Conservation (phyloP, 2,797 vertebrate species). For the Gymnodraco acuticeps region DNA sequence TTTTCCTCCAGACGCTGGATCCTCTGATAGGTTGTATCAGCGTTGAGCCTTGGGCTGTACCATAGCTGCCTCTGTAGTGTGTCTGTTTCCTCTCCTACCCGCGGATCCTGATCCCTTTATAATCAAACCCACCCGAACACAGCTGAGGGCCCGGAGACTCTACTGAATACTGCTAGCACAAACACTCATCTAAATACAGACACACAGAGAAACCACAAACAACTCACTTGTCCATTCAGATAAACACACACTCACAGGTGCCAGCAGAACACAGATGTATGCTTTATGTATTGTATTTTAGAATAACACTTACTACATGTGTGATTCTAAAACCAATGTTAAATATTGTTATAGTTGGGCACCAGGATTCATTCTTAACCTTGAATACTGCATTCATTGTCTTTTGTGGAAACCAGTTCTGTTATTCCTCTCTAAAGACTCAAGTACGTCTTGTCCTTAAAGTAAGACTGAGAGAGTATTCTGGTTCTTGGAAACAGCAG, state of each 20-base stretch:
- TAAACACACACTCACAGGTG: background rate
- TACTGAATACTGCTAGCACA: background rate
- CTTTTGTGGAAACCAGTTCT: background rate
- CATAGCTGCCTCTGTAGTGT: constrained; percentile 53
- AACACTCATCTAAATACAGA: background rate
- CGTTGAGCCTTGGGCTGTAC: constrained; percentile 50
- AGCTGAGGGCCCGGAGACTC: constrained; percentile 40
- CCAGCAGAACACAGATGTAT: background rate
- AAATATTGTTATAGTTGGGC: background rate
- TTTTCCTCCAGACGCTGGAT: constrained; percentile 34
- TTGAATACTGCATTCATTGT: background rate
- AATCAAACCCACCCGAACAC: constrained; percentile 63
- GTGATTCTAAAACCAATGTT: background rate
- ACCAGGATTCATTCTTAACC: background rate
- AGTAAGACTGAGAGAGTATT: background rate
- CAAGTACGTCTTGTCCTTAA: background rate
- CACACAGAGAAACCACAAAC: background rate
- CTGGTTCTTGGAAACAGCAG: background rate
- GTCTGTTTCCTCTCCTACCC: constrained; percentile 54
- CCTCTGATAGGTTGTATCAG: constrained; percentile 54
- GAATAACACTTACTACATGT: background rate
- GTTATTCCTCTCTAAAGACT: background rate
- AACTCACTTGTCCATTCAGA: background rate
- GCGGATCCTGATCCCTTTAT: constrained; percentile 60
- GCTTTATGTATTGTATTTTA: background rate